Percentiles rank a stretch among this genome's conserved stretches.
These are phyloP conservation scores for Oryzias dopingdopingensis DNA, from an alignment of 2,797 vertebrate species.

Conservation along the genomic window DNA sequence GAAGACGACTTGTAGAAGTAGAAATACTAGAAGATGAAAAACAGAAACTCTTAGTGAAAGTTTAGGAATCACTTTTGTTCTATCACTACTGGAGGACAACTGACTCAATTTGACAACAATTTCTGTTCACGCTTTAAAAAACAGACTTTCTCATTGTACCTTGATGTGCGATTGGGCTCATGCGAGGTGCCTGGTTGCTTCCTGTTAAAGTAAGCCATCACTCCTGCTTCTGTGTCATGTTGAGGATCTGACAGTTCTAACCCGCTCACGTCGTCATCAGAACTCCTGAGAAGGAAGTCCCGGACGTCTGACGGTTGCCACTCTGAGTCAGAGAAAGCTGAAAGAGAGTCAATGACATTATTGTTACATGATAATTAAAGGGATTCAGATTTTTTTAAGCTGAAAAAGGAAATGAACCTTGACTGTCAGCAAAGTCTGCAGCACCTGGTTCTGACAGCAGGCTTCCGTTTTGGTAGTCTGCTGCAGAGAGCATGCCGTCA, in stretches of 20 bases:
- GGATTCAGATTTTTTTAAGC: not conserved
- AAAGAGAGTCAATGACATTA: constrained; percentile 13
- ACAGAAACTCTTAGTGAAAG: not conserved
- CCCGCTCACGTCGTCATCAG: constrained; percentile 57
- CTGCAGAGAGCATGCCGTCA: constrained; percentile 36
- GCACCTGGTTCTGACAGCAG: constrained; percentile 43
- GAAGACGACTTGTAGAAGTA: constrained; percentile 14
- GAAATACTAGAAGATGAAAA: constrained; percentile 32
- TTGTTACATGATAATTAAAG: not conserved
- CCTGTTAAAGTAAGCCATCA: constrained; percentile 70
- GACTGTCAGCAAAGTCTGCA: constrained; percentile 45
- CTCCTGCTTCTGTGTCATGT: constrained; percentile 70
- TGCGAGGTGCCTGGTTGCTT: constrained; percentile 8
- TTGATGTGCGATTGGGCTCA: constrained; percentile 27
- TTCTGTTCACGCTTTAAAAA: not conserved
- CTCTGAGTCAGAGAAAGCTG: constrained; percentile 49
- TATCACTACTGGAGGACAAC: no score
- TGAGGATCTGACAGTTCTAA: constrained; percentile 57
- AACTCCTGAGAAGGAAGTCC: constrained; percentile 73
- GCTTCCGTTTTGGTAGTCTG: constrained; percentile 47
- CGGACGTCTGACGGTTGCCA: constrained; percentile 57
- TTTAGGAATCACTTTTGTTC: not conserved
- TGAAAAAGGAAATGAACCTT: constrained; percentile 57
- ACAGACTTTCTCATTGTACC: constrained; percentile 35
- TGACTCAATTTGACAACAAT: no score